These are phyloP conservation scores for Vombatus ursinus DNA, from an alignment of 2,113 vertebrate genomes.

Conservation along the genomic window DNA sequence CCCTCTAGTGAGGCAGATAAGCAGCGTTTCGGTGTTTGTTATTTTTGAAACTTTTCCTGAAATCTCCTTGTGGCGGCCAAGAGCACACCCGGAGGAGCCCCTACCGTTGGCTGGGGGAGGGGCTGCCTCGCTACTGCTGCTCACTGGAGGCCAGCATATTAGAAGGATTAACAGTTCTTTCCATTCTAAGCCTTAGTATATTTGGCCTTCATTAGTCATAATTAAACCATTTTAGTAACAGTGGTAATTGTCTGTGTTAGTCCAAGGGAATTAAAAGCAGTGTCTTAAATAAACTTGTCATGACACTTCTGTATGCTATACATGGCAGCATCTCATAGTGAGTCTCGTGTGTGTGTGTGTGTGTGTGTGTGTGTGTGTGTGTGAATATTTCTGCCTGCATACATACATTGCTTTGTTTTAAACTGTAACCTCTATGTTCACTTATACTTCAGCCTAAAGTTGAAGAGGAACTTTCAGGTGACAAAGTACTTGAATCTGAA, in stretches of 20 bases:
- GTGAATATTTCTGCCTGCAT: background rate
- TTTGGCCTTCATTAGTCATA: background rate
- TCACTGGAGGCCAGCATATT: background rate
- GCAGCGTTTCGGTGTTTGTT: background rate
- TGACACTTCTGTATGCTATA: background rate
- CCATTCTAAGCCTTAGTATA: background rate
- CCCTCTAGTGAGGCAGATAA: constrained; percentile 2
- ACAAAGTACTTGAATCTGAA: constrained; percentile 84
- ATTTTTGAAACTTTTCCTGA: background rate
- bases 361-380: background rate
- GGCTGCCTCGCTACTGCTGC: background rate
- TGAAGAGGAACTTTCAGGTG: constrained; percentile 83
- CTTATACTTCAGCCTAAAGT: constrained; percentile 83
- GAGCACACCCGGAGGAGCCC: background rate
- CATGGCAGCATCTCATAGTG: constrained; percentile 16
- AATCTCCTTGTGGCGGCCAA: constrained; percentile 36
- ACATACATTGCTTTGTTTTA: constrained; percentile 18
- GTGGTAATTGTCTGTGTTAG: background rate
- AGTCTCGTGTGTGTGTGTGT: background rate
- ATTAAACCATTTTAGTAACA: constrained; percentile 7
- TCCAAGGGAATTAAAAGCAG: background rate
- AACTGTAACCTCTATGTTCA: constrained; percentile 22
- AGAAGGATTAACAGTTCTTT: constrained; percentile 51
- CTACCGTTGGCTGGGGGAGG: background rate
- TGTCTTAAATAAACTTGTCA: background rate